These are phyloP conservation scores for Ellobium chinense DNA, from an alignment of 2,888 invertebrate species.

Conservation along the genomic window DNA sequence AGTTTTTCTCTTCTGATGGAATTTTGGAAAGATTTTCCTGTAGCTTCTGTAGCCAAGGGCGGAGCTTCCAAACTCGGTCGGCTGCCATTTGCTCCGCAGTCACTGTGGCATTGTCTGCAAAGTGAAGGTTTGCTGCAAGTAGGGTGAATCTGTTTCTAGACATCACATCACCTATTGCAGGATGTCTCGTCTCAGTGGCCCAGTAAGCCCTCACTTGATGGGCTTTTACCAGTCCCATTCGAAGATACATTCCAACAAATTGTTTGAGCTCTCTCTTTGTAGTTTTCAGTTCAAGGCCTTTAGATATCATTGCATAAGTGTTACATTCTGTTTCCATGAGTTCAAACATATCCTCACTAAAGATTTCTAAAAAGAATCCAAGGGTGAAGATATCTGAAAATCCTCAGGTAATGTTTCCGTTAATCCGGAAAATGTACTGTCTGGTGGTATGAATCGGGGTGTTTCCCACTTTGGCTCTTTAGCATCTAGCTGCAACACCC, in stretches of 20 bases:
- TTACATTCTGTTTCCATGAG: no score
- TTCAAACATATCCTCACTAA: no score
- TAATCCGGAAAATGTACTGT: no score
- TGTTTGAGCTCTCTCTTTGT: conserved; percentile 41
- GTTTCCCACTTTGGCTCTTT: no score
- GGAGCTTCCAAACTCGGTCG: conserved; percentile 48
- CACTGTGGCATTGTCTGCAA: neutral
- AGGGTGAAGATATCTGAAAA: no score
- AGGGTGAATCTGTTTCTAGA: conserved; percentile 34
- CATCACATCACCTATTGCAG: conserved; percentile 45
- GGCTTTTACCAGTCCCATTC: conserved; percentile 44
- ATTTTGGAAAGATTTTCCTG: conserved; percentile 51
- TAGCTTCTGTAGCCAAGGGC: conserved; percentile 41
- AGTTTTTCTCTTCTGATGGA: conserved; percentile 62
- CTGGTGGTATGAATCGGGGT: no score
- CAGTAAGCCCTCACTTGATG: conserved; percentile 45
- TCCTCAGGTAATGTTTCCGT: no score
- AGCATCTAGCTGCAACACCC: no score
- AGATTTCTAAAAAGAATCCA: neutral
- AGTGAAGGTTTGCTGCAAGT: neutral
- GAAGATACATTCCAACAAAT: conserved; percentile 32
- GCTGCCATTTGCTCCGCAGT: neutral
- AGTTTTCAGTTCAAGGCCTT: conserved; percentile 35
- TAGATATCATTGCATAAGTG: neutral
- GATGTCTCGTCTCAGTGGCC: conserved; percentile 31